Evolutionary conservation across 2,113 vertebrate species (phyloP), one percentile per base, ranked within the genome.

Genomic region (Morone saxatilis): DNA sequence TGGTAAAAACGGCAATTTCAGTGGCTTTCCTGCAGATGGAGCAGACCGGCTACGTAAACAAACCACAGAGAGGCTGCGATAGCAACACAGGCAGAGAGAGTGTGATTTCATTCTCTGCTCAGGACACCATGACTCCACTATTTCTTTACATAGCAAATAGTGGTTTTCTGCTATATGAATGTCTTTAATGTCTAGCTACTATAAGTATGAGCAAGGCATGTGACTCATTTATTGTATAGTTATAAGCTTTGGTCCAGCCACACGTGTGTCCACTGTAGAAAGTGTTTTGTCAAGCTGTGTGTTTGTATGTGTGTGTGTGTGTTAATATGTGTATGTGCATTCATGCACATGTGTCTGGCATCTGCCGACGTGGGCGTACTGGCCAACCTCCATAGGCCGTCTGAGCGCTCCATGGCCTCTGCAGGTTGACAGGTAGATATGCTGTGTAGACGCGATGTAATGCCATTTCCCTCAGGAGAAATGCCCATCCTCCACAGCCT

Each of bases 381-480:
- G 93, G 92, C 92, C 80, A n/a, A 78, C 82, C 85, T 94, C 92
- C 93, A 93, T 59, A 69, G 79, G 63, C 82, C 22, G 72, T 93
- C 89, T 90, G 86, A 86, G 83, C 76, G 63, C 84, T 90, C 71
- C 73, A 25, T 86, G 76, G 84, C 54, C 84, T 86, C 88, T 7
- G 70, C 88, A 91, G 88, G 89, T 91, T 92, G 94, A 95, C 93
- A 95, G 91, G 91, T 92, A 89, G 88, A 90, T 88, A 85, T 89
- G 88, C 79, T 76, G 80, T 54, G 75, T 78, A 89, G 87, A 92
- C 56, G 4, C 56, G 4, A 82, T 79, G 83, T 88, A 86, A 87
- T 91, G 90, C 87, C 83, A 84, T 85, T 79, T 80, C 71, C 89
- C 88, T 80, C 50, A 47, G 82, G 90, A 86, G 54, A 66, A 71